These are phyloP conservation scores for Oedothorax gibbosus DNA, from an alignment of 1,140 invertebrate species.

Conservation along the genomic window DNA sequence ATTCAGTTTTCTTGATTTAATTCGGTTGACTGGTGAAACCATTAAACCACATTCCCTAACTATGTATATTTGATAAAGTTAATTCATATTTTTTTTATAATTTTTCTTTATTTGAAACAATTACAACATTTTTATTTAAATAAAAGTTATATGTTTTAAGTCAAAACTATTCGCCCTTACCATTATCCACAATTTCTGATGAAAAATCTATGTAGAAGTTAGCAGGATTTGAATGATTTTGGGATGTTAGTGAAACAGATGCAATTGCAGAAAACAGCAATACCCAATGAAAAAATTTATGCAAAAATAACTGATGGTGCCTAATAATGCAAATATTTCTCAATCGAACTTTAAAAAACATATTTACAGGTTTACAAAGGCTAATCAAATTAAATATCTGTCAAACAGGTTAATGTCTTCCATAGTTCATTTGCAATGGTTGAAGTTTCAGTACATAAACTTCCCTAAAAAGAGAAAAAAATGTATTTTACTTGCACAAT, in stretches of 20 bases:
- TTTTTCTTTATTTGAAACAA: too few species aligned
- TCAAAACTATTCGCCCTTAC: conserved; percentile 62
- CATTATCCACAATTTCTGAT: conserved; percentile 67
- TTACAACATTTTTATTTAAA: too few species aligned
- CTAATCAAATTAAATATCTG: too few species aligned
- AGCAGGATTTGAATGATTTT: conserved; percentile 41
- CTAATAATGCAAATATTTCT: background rate
- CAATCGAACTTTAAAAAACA: conserved; percentile 39
- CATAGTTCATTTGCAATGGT: background rate
- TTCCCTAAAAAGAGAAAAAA: background rate
- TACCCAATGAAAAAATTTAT: conserved; percentile 2
- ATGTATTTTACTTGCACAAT: background rate
- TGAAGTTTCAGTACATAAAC: background rate
- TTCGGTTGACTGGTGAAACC: too few species aligned
- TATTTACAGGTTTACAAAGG: background rate
- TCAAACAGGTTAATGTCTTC: too few species aligned
- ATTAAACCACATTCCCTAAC: too few species aligned
- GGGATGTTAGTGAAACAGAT: conserved; percentile 14
- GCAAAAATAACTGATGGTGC: background rate
- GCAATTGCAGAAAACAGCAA: background rate
- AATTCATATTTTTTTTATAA: too few species aligned
- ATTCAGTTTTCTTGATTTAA: too few species aligned
- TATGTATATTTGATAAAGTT: too few species aligned
- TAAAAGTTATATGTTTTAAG: background rate
- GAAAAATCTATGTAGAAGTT: conserved; percentile 64